Conservation (phyloP, 2,113 vertebrate genomes). For the Crocuta crocuta region DNA sequence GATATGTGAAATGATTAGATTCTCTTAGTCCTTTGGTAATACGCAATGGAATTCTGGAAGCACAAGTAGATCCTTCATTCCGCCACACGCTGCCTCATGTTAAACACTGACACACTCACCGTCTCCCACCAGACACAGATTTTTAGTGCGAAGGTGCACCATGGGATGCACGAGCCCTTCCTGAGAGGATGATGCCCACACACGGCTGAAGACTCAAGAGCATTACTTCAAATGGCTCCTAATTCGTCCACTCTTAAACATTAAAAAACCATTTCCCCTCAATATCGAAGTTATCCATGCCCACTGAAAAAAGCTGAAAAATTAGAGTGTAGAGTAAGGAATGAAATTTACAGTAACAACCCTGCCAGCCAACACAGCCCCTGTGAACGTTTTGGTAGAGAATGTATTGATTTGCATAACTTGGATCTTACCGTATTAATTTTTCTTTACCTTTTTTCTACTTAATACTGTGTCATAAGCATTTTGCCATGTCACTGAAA, state of each 20-base stretch:
- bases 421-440: background rate
- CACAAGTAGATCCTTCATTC: too few relatives aligned
- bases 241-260: background rate
- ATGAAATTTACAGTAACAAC: background rate
- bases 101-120: background rate
- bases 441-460: background rate
- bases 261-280: background rate
- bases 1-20: background rate
- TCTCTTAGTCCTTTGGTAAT: background rate
- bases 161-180: background rate
- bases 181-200: background rate
- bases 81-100: rapidly evolving
- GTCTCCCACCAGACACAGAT: background rate
- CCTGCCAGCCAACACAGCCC: too few relatives aligned
- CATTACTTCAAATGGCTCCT: background rate
- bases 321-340: background rate
- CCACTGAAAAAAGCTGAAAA: background rate
- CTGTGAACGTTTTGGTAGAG: too few relatives aligned
- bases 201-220: background rate
- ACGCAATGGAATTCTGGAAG: background rate
- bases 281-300: background rate
- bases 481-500: background rate
- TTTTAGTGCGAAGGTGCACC: background rate
- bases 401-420: background rate
- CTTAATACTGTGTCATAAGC: background rate